Evolutionary conservation across 2,888 invertebrate species (phyloP), one percentile per base, ranked within the genome.

Genomic region (Fabriciana adippe): DNA sequence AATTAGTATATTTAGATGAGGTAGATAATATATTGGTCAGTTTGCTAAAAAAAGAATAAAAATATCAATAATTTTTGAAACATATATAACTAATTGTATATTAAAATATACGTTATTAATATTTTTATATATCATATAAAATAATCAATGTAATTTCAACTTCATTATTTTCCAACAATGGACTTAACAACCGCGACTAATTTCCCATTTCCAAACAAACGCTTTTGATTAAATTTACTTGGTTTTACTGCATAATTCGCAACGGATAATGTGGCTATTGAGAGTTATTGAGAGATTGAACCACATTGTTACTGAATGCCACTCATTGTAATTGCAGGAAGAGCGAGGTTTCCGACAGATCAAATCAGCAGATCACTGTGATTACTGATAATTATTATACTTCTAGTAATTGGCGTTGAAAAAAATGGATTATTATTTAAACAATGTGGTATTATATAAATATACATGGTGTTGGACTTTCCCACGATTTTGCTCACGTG

Each of bases 341-440:
- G 51, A n/a, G 57, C 21, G 47, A 18, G 18, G n/a, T 21, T 26
- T 51, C 35, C 48, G 16, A 51, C 26, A 60, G 60, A 50, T n/a
- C 5, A 15, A 8, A 8, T 50, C 26, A 26, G 18, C 57, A 57
- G 21, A 51, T 35, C 60, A 31, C 60, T 15, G 2, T 60, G 14
- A 60, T 60, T 51, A 51, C 35, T 16, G 31, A 35, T 31, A 51
- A 50, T 50, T 47, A 50, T 50, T 57, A 47, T 21, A 47, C n/a
- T 60, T 35, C 13, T 50, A 50, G 18, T 60, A 51, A 60, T 60
- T 51, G 16, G 8, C n/a, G 48, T 31, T 60, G 31, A 60, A 14
- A 31, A n/a, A n/a, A 4, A 15, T 15, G 18, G 45, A 18, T 6
- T 57, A n/a, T 35, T 47, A 47, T 15, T 8, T 31, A 31, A 55